Conservation (phyloP, 2,888 invertebrate species). For the Busseola fusca region DNA sequence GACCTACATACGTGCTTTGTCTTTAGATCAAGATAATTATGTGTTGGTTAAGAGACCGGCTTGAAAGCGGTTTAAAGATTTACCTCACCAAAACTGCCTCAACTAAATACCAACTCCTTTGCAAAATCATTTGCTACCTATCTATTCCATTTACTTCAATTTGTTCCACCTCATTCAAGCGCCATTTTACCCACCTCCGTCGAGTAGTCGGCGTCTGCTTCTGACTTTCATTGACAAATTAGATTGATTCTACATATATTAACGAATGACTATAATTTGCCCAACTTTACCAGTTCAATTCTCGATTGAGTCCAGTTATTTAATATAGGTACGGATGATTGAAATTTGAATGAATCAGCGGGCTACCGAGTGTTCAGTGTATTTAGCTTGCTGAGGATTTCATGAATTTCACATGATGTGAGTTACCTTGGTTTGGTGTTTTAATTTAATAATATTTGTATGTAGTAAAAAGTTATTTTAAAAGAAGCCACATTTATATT, state of each 20-base stretch:
- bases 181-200: conserved; percentile 67
- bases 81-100: neutral
- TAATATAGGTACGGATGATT: conserved; percentile 60
- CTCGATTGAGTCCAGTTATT: conserved; percentile 30
- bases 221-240: conserved; percentile 82
- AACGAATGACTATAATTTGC: conserved; percentile 67
- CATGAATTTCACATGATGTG: neutral
- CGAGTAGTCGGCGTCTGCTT: conserved; percentile 68
- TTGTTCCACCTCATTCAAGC: conserved; percentile 49
- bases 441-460: neutral
- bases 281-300: conserved; percentile 25
- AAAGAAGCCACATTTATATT: neutral
- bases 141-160: conserved; percentile 18
- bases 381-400: conserved; percentile 18
- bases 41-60: neutral
- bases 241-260: conserved; percentile 80
- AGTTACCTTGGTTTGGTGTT: neutral
- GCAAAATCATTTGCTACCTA: neutral
- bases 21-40: neutral
- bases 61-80: neutral
- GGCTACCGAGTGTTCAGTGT: neutral
- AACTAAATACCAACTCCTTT: neutral
- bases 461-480: neutral
- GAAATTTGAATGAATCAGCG: conserved; percentile 57
- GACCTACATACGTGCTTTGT: too few relatives aligned